These are phyloP conservation scores for Lophius americanus DNA, from an alignment of 2,797 vertebrate genomes.

Conservation along the genomic window DNA sequence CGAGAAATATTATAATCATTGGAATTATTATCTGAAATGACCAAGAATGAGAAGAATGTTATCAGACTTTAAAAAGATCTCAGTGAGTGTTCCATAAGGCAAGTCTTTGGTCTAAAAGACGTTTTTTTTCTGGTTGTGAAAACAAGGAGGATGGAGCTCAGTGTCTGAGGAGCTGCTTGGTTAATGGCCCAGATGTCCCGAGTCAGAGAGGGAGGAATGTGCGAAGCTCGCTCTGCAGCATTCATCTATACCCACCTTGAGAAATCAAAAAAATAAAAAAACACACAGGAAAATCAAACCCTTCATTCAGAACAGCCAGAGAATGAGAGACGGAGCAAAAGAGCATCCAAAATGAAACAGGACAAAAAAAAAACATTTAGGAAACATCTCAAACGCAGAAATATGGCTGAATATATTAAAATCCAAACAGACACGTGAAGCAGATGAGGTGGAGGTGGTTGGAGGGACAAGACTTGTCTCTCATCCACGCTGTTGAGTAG, in stretches of 20 bases:
- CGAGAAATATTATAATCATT: slow-evolving; percentile 2
- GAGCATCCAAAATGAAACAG: slow-evolving; percentile 85
- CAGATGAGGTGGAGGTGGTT: slow-evolving; percentile 72
- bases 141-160: slow-evolving; percentile 26
- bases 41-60: neutral
- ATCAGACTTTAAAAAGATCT: neutral
- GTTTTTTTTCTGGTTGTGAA: neutral
- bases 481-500: slow-evolving; percentile 89
- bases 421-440: slow-evolving; percentile 62
- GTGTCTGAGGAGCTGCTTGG: slow-evolving; percentile 66
- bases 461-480: slow-evolving; percentile 82
- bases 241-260: slow-evolving; percentile 83
- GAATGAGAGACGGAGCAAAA: slow-evolving; percentile 64
- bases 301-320: slow-evolving; percentile 84
- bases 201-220: slow-evolving; percentile 57
- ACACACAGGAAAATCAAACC: slow-evolving; percentile 65
- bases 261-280: slow-evolving; percentile 39
- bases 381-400: slow-evolving; percentile 71
- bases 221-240: slow-evolving; percentile 67
- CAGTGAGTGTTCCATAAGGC: neutral
- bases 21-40: slow-evolving; percentile 2
- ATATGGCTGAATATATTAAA: slow-evolving; percentile 44
- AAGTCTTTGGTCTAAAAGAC: slow-evolving; percentile 12
- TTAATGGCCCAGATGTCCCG: slow-evolving; percentile 46
- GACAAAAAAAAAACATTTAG: slow-evolving; percentile 67